Conservation (phyloP, 2,888 invertebrate species). For the Aelia acuminata region DNA sequence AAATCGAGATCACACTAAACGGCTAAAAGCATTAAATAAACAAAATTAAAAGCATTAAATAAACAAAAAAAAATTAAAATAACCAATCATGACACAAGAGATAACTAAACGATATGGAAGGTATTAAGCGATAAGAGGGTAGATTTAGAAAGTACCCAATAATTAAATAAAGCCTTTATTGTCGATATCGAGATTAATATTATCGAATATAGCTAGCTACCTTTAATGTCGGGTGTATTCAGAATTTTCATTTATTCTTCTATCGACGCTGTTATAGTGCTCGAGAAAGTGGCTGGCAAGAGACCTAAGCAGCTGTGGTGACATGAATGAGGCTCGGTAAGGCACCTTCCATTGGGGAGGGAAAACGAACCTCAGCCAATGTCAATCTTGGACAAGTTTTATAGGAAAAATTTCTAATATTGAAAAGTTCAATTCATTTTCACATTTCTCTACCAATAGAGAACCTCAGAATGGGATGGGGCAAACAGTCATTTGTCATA, state of each 20-base stretch:
- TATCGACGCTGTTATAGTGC: not conserved
- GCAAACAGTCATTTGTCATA: not conserved
- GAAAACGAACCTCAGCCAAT: not conserved
- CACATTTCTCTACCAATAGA: not conserved
- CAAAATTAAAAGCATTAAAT: no score
- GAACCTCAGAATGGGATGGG: not conserved
- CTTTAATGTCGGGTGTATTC: not conserved
- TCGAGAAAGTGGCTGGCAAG: not conserved
- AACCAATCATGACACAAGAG: no score
- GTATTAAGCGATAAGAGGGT: no score
- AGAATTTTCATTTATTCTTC: not conserved
- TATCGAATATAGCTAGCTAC: no score
- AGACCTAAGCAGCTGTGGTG: not conserved
- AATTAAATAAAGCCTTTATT: no score
- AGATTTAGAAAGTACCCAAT: no score
- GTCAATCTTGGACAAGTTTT: not conserved
- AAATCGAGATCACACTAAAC: no score
- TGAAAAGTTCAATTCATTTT: constrained; percentile 22
- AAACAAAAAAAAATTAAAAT: no score
- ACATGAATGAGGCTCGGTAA: not conserved
- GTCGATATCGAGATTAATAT: no score
- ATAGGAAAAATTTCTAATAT: constrained; percentile 11
- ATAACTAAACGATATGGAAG: no score
- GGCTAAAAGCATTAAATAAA: no score
- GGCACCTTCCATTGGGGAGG: not conserved